Conservation (phyloP, 2,113 vertebrate species). For the Craseonycteris thonglongyai region DNA sequence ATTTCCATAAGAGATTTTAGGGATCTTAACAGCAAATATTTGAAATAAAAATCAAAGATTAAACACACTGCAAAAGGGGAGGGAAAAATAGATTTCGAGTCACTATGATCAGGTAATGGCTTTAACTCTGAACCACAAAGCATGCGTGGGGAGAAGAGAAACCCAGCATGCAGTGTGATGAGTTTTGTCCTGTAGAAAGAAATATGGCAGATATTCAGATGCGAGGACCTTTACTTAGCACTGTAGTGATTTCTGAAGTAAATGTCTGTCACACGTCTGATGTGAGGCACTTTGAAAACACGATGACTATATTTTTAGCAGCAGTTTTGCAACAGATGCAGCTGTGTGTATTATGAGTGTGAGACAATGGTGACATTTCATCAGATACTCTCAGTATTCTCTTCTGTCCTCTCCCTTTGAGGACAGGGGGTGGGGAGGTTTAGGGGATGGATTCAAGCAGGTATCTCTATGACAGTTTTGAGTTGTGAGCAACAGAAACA, state of each 20-base stretch:
- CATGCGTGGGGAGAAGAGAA: not conserved
- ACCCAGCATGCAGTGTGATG: not conserved
- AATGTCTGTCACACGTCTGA: not conserved
- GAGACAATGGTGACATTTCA: not conserved
- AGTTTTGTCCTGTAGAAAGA: not conserved
- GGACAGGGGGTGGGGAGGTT: accelerated
- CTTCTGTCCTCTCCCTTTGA: not conserved
- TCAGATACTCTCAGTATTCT: not conserved
- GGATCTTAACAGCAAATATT: not conserved
- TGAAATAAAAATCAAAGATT: not conserved
- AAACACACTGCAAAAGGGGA: not conserved
- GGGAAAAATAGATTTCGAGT: not conserved
- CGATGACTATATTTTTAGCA: not conserved
- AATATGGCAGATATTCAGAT: not conserved
- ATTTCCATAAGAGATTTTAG: not conserved
- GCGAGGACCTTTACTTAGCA: not conserved
- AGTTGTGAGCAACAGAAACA: not conserved
- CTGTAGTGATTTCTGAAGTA: not conserved
- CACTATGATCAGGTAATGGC: too few species aligned
- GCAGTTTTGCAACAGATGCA: not conserved
- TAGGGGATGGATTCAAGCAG: not conserved
- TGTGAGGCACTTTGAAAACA: not conserved
- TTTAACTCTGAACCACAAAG: not conserved
- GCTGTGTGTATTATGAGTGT: not conserved
- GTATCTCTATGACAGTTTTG: not conserved